Evolutionary conservation across 2,888 invertebrate genomes (phyloP).

Genomic region (Pyrgus malvae): DNA sequence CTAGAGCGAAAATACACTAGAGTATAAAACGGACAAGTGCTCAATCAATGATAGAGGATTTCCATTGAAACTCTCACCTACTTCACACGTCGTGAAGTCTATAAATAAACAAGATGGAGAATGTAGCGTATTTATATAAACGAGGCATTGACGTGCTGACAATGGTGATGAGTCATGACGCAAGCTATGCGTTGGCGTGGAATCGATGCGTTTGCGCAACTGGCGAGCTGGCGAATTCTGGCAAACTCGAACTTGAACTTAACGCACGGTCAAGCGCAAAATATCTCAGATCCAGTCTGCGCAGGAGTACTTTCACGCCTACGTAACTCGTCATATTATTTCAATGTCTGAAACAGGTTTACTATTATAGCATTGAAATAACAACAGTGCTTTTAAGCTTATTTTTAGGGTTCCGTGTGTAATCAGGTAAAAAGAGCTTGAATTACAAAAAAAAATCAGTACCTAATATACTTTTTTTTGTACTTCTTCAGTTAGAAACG

Average conservation of each 20-base stretch:
- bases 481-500: too few species aligned
- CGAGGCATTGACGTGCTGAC: constrained; percentile 64
- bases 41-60: constrained; percentile 53
- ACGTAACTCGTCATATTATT: constrained; percentile 21
- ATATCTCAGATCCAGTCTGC: constrained; percentile 19
- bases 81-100: constrained; percentile 44
- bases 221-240: constrained; percentile 39
- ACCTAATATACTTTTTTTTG: too few species aligned
- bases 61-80: constrained; percentile 49
- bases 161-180: constrained; percentile 66
- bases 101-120: constrained; percentile 61
- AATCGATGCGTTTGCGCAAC: constrained; percentile 53
- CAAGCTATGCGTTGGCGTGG: constrained; percentile 47
- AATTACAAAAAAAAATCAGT: too few species aligned
- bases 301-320: constrained; percentile 18
- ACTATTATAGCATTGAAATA: not conserved
- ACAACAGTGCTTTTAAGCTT: not conserved
- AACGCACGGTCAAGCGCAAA: constrained; percentile 58
- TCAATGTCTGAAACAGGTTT: constrained; percentile 8
- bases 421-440: not conserved
- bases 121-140: constrained; percentile 60
- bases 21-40: constrained; percentile 42
- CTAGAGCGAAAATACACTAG: constrained; percentile 38
- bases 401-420: too few species aligned
- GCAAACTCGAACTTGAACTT: constrained; percentile 67